Base-by-base conservation (phyloP, 2,113 vertebrate species). In the Hemiprocne comata region DNA sequence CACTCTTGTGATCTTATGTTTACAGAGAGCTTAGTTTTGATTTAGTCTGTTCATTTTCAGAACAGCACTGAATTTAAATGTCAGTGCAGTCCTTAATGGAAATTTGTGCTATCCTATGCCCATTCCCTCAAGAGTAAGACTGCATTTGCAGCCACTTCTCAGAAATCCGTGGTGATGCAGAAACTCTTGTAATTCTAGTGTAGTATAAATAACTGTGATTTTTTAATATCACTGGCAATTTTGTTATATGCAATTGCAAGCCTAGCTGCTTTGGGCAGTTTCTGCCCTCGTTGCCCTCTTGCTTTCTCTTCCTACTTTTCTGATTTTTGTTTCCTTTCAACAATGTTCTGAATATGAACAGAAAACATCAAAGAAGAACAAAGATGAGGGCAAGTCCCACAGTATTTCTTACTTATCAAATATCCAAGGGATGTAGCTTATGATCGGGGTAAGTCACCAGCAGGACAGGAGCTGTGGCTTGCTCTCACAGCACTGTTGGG, bases 261-360 rank as follows among this genome's bases (percentile, higher is more conserved):
- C 44, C 38, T 36, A 77, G 34, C 78, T 71, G 69, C 57, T 80
- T 40, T 57, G 46, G 36, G 55, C 8, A 77, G 48, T 53, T 94
- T 78, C 77, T 90, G 53, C 50, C 5, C 77, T 80, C 57, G 61
- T 74, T 1, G 1, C 5, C 3, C 44, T 14, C 40, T 72, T 3
- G 8, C 25, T 76, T 92, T 86, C 40, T 86, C 42, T 76, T 86
- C 13, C 5, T 6, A 26, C 7, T 48, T 84, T 77, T 87, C 31
- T 86, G 60, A 80, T 72, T 73, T 90, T 36, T 80, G 74, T 80
- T 92, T 76, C n/a, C 58, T 74, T 83, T 92, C 82, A 81, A 11
- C 18, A 31, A 9, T 33, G 28, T 67, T 94, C 48, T 71, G 34
- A 90, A 67, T 58, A 57, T 17, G 60, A 90, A 82, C 31, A 85